Percentiles rank a stretch among this genome's conserved stretches.
phyloP scores from a whole-genome alignment of 2,888 invertebrate genomes.

The Perizoma flavofasciatum region DNA sequence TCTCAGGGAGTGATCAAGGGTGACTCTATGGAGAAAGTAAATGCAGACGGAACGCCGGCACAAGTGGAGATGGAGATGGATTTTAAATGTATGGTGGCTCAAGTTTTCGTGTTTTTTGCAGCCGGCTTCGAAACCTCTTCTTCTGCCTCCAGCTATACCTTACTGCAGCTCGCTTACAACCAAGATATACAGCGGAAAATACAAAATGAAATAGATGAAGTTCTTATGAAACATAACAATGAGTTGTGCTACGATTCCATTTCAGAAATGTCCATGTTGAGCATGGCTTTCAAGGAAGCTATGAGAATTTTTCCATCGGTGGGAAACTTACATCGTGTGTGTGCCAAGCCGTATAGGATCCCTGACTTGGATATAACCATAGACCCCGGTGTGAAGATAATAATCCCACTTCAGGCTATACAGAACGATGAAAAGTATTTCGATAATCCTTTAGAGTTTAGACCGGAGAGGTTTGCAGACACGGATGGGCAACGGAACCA shows the following conservation, averaged over 20 bases:
- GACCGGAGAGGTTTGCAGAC: conserved; percentile 55
- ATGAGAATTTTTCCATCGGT: conserved; percentile 61
- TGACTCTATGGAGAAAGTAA: conserved; percentile 57
- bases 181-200: conserved; percentile 62
- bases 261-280: conserved; percentile 55
- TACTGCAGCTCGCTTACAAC: conserved; percentile 67
- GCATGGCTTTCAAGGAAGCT: conserved; percentile 60
- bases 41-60: conserved; percentile 53
- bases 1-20: conserved; percentile 57
- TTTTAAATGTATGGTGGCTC: conserved; percentile 52
- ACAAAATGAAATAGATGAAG: conserved; percentile 63
- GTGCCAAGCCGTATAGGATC: conserved; percentile 52
- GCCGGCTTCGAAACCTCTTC: conserved; percentile 80
- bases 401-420: conserved; percentile 61
- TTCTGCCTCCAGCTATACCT: conserved; percentile 62
- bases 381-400: conserved; percentile 61
- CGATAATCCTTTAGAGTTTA: conserved; percentile 54
- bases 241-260: conserved; percentile 64
- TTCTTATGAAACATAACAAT: conserved; percentile 54
- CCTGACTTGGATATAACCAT: conserved; percentile 54
- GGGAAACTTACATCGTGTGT: conserved; percentile 56
- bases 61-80: conserved; percentile 56
- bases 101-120: conserved; percentile 65
- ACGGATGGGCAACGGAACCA: conserved; percentile 40
- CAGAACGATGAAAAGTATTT: conserved; percentile 65